phyloP scores from a whole-genome alignment of 1,140 invertebrate species.

The Metaphire vulgaris region DNA sequence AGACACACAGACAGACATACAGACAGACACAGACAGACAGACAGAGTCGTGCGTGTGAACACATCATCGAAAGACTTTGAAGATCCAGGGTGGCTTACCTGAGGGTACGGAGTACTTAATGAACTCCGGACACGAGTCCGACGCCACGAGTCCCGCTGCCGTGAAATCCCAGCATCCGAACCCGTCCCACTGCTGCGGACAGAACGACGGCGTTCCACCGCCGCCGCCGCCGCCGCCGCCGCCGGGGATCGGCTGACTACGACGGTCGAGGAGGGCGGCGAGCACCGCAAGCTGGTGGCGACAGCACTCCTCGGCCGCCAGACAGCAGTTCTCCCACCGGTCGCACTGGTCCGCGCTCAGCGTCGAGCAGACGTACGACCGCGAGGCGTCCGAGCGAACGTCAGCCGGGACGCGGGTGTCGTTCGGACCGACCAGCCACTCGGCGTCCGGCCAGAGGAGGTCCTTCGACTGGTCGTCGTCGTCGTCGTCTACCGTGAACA shows the following conservation, averaged over 20 bases:
- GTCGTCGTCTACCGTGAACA: too few relatives aligned
- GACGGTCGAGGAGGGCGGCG: too few relatives aligned
- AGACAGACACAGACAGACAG: too few relatives aligned
- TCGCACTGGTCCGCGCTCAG: neutral
- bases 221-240: too few relatives aligned
- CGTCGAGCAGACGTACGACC: neutral
- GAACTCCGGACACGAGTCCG: neutral
- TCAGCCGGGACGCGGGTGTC: neutral
- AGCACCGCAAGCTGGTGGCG: too few relatives aligned
- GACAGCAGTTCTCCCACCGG: neutral
- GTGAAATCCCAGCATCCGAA: neutral
- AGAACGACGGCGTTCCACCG: neutral
- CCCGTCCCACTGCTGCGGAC: neutral
- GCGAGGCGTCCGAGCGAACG: neutral
- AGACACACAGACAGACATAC: too few relatives aligned
- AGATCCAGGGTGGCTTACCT: too few relatives aligned
- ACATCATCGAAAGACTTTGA: too few relatives aligned
- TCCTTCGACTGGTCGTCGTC: neutral
- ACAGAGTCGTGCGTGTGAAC: too few relatives aligned
- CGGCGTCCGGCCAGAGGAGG: neutral
- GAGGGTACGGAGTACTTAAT: neutral
- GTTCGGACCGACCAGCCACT: neutral
- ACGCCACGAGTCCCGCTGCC: neutral
- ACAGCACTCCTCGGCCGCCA: neutral
- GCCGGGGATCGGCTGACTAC: neutral